phyloP scores from a whole-genome alignment of 92 coral and sea anemone species.

The Micromussa lordhowensis region DNA sequence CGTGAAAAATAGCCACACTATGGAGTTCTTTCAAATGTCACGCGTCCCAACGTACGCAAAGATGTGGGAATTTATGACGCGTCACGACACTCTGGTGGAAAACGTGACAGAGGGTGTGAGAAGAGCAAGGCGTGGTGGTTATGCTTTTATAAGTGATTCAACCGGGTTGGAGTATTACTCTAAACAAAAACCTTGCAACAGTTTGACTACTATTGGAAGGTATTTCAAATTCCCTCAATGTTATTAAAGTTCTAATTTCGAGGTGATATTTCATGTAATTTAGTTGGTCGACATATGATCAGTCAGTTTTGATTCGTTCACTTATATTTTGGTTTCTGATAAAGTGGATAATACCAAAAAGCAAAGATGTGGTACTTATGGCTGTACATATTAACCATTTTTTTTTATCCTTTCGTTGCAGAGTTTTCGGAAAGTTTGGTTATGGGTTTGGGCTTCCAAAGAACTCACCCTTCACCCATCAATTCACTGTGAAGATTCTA shows the following conservation, averaged over 20 bases:
- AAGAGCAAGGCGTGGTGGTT: conserved; percentile 50
- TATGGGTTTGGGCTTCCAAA: conserved; percentile 66
- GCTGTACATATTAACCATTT: neutral
- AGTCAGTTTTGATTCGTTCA: no score
- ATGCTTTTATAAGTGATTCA: conserved; percentile 67
- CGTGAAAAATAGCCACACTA: conserved; percentile 38
- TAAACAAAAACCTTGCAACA: conserved; percentile 59
- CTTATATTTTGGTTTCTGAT: no score
- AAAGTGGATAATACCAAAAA: neutral
- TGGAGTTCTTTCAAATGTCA: conserved; percentile 61
- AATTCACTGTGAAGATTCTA: conserved; percentile 57
- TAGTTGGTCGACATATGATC: no score
- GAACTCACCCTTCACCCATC: conserved; percentile 62
- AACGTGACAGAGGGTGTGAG: conserved; percentile 45
- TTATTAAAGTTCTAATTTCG: no score
- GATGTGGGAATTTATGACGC: conserved; percentile 69
- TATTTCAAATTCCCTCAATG: neutral
- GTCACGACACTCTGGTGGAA: conserved; percentile 55
- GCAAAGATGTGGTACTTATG: neutral
- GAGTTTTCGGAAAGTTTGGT: conserved; percentile 59
- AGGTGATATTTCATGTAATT: no score
- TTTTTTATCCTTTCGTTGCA: neutral
- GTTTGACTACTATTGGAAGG: conserved; percentile 59
- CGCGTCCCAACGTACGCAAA: conserved; percentile 47
- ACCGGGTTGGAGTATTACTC: conserved; percentile 52